phyloP scores from a whole-genome alignment of 2,888 invertebrate genomes.

The Nemoura dubitans region DNA sequence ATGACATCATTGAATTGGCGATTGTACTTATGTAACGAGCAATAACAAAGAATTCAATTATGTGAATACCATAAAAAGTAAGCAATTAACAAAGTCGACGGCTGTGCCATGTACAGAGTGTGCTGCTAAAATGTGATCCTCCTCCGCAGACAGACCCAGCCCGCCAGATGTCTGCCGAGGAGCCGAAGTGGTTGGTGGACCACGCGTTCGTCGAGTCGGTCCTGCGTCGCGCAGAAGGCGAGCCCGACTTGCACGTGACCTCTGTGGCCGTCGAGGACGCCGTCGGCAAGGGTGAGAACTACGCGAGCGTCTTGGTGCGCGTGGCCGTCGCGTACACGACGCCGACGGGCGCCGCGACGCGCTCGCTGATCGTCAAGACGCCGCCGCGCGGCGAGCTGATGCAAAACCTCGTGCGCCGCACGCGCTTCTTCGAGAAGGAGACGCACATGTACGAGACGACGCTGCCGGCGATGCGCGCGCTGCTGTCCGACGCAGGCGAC shows the following conservation, averaged over 20 bases:
- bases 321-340: background rate
- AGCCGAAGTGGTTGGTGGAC: background rate
- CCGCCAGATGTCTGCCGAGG: background rate
- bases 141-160: background rate
- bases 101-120: no score
- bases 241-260: conserved; percentile 7
- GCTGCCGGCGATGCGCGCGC: background rate
- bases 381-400: conserved; percentile 40
- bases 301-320: conserved; percentile 43
- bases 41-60: no score
- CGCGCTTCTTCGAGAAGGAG: conserved; percentile 26
- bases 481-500: background rate
- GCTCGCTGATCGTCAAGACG: conserved; percentile 46
- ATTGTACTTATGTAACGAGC: no score
- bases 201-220: conserved; percentile 15
- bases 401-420: conserved; percentile 31
- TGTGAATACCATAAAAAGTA: no score
- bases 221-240: background rate
- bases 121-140: no score
- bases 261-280: conserved; percentile 22
- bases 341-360: background rate
- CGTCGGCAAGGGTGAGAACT: conserved; percentile 46
- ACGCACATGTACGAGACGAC: conserved; percentile 24
- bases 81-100: no score
- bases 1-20: no score